These are phyloP conservation scores for Euphydryas editha DNA, from an alignment of 2,888 invertebrate species.

Conservation along the genomic window DNA sequence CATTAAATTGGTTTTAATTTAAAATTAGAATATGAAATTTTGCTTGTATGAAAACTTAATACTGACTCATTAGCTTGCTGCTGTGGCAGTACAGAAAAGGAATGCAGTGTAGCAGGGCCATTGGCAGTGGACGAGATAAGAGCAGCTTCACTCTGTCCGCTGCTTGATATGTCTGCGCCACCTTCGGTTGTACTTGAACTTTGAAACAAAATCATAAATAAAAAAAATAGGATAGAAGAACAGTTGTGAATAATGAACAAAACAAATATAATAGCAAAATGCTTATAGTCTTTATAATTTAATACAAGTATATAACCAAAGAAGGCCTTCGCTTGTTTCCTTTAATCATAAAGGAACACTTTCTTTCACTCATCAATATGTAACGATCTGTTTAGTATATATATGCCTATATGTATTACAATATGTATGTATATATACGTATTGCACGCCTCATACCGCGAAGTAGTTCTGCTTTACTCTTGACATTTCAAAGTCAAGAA, in stretches of 20 bases:
- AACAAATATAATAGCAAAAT: neutral
- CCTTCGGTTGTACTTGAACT: slow-evolving; percentile 79
- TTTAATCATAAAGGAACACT: too few species aligned
- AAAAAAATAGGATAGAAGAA: too few species aligned
- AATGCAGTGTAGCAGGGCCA: slow-evolving; percentile 69
- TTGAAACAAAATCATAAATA: slow-evolving; percentile 11
- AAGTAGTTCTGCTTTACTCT: too few species aligned
- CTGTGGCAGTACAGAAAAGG: slow-evolving; percentile 68
- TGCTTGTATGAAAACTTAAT: neutral
- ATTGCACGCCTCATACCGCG: too few species aligned
- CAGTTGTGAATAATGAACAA: neutral
- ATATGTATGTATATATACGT: too few species aligned
- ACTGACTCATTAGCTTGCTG: slow-evolving; percentile 74
- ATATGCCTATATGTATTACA: too few species aligned
- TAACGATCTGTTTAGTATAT: too few species aligned
- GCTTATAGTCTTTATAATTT: too few species aligned
- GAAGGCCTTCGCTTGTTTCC: too few species aligned
- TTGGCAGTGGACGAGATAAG: slow-evolving; percentile 76
- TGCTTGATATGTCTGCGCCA: slow-evolving; percentile 75
- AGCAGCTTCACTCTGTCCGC: slow-evolving; percentile 70
- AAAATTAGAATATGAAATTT: neutral
- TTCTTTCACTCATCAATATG: too few species aligned
- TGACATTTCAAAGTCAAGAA: too few species aligned
- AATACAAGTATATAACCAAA: too few species aligned
- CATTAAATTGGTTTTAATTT: neutral